A percentile compares a stretch with the other conserved stretches of the same genome.
phyloP scores from a whole-genome alignment of 1,140 invertebrate genomes.

The Brachionus rotundiformis region DNA sequence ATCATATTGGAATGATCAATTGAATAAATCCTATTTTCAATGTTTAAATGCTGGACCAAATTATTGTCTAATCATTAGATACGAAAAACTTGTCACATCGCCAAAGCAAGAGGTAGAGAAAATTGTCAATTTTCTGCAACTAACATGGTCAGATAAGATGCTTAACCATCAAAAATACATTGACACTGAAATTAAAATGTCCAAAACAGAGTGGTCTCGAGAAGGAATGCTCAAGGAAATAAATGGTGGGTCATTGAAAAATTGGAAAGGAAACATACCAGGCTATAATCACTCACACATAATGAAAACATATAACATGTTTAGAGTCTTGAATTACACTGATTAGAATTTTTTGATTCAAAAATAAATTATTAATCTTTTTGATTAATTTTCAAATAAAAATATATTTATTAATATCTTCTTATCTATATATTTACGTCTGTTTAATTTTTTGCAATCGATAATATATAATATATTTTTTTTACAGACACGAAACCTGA shows the following conservation, averaged over 20 bases:
- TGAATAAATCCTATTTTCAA: background rate
- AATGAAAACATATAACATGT: background rate
- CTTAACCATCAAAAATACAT: constrained; percentile 7
- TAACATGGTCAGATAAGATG: background rate
- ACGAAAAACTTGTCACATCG: background rate
- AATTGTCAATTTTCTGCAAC: background rate
- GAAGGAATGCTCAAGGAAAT: background rate
- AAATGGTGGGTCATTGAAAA: background rate
- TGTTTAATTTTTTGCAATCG: no score
- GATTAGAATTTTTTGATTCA: no score
- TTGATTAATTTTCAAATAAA: no score
- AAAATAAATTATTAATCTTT: no score
- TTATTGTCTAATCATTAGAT: background rate
- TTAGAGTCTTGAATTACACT: background rate
- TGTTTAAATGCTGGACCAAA: background rate
- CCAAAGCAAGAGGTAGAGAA: background rate
- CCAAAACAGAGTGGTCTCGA: background rate
- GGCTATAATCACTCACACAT: background rate
- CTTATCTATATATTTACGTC: no score
- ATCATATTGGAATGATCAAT: no score
- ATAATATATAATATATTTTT: no score
- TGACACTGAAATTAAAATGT: background rate
- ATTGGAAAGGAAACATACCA: background rate
- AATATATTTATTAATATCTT: no score
- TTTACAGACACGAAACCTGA: no score